A percentile compares a stretch with the other conserved stretches of the same genome.
Conservation (phyloP, 2,888 invertebrate genomes). For the Osedax fenrisi region DNA sequence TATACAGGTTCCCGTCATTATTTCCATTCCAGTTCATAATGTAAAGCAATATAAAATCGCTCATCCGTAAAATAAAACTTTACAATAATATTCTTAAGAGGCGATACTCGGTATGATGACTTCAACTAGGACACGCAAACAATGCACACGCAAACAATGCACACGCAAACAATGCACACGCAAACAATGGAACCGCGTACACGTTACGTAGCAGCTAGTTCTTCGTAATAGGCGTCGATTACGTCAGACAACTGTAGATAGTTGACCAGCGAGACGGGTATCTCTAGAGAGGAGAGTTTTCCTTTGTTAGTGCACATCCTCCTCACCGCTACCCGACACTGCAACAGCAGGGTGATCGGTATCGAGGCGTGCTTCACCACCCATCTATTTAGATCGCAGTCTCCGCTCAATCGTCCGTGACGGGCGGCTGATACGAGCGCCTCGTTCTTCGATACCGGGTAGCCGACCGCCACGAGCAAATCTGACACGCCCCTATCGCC, state of each 20-base stretch:
- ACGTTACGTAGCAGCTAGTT: too few relatives aligned
- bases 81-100: too few relatives aligned
- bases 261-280: not conserved
- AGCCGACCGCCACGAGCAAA: slow-evolving; percentile 16
- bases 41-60: too few relatives aligned
- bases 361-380: not conserved
- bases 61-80: too few relatives aligned
- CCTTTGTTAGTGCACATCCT: not conserved
- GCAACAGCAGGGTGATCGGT: not conserved
- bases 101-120: too few relatives aligned
- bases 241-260: not conserved
- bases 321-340: not conserved
- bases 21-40: too few relatives aligned
- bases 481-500: slow-evolving; percentile 24
- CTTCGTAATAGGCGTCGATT: not conserved
- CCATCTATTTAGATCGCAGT: not conserved
- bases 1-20: too few relatives aligned
- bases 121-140: too few relatives aligned
- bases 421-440: not conserved
- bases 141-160: too few relatives aligned
- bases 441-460: slow-evolving; percentile 9
- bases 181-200: too few relatives aligned
- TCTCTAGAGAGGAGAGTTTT: not conserved
- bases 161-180: too few relatives aligned
- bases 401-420: not conserved